Base-by-base conservation (phyloP, 2,888 invertebrate genomes). In the Loripinus fragilis region DNA sequence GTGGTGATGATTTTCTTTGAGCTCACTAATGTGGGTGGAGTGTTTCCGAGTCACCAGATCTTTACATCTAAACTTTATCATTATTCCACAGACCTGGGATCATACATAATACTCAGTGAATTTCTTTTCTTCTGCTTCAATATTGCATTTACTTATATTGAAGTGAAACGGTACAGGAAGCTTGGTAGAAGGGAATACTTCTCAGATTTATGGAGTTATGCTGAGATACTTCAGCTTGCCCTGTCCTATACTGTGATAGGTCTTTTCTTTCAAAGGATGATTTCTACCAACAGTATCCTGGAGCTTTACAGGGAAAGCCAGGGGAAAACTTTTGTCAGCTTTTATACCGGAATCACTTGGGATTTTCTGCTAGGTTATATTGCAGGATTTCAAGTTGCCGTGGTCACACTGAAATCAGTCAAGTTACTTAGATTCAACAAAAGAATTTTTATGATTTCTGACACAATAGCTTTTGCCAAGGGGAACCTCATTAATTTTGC, bases 1-100 rank as follows among this genome's bases (percentile, higher is more conserved):
- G 83, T 87, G 2, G 80, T 86, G 0, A 80, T 87, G 65, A 79
- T 90, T 20, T 30, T 88, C 41, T 86, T 90, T 71, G 90, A 90
- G 65, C 87, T 85, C 71, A 71, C 85, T 17, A 83, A 81, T 45
- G 78, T 70, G 41, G 89, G 88, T 10, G 80, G 30, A 12, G 66
- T 89, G 0, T 69, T 85, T 25, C 85, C 88, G 10, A 78, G 50
- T 71, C 81, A 86, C 68, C 85, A 88, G 67, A 83, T 90, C 20
- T 87, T 86, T 60, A 83, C 88, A 2, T 76, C 86, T 2, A 86
- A 83, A 65, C 67, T 88, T 1, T 87, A 85, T 66, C 83, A 87
- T 68, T 87, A 88, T 52, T 78, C 71, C 1, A 81, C 75, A 12
- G 80, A 85, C 38, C 77, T 88, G 65, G 85, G 85, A 20, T 76